Conservation (phyloP, 1,140 invertebrate genomes). For the Steinernema khuongi region DNA sequence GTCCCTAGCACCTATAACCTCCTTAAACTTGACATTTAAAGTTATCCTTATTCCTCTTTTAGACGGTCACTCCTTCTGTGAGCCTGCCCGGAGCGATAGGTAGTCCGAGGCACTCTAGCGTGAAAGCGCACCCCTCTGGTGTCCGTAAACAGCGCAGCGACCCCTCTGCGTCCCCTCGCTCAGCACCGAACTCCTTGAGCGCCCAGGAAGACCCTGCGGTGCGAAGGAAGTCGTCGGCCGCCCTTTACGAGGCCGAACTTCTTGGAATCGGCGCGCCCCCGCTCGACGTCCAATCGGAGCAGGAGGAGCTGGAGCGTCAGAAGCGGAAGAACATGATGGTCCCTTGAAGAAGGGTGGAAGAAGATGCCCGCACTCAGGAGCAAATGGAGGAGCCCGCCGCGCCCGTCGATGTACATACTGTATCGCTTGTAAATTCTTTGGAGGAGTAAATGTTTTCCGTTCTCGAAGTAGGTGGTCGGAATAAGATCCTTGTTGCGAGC, state of each 20-base stretch:
- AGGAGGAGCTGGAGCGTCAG: not conserved
- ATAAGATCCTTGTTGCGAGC: too few species aligned
- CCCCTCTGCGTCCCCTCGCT: not conserved
- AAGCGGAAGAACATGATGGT: slow-evolving; percentile 2
- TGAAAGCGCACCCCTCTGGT: not conserved
- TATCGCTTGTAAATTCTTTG: not conserved
- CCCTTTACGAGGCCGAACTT: not conserved
- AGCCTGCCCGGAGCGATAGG: not conserved
- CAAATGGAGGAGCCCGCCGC: not conserved
- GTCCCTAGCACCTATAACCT: too few species aligned
- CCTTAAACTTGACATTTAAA: too few species aligned
- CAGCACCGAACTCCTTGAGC: not conserved
- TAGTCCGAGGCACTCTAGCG: not conserved
- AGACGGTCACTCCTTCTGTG: not conserved
- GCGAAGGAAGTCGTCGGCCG: not conserved
- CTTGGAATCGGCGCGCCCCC: not conserved
- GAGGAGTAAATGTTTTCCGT: too few species aligned
- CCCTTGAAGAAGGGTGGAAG: not conserved
- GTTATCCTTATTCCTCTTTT: too few species aligned
- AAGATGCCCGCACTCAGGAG: too few species aligned
- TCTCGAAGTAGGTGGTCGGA: too few species aligned
- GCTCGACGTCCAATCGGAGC: not conserved
- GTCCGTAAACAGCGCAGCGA: not conserved
- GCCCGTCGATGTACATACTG: not conserved
- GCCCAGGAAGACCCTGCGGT: not conserved